These are phyloP conservation scores for Sericinus montela DNA, from an alignment of 2,888 invertebrate species.

Conservation along the genomic window DNA sequence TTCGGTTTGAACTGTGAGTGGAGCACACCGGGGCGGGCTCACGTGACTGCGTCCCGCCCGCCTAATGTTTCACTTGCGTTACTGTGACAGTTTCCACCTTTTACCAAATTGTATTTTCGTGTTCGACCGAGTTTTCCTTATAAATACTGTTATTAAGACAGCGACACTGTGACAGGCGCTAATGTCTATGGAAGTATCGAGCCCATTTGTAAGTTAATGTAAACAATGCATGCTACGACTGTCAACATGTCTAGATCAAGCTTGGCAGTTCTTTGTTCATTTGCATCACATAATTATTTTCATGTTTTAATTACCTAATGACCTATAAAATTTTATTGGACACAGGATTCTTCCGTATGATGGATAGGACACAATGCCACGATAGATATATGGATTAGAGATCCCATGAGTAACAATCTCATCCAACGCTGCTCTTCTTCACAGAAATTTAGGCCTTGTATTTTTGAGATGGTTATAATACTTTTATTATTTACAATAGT, in stretches of 20 bases:
- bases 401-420: too few relatives aligned
- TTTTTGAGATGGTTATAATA: too few relatives aligned
- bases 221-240: conserved; percentile 54
- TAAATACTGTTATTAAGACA: conserved; percentile 78
- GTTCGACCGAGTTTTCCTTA: conserved; percentile 75
- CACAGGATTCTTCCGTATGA: too few relatives aligned
- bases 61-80: conserved; percentile 74
- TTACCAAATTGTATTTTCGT: conserved; percentile 78
- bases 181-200: conserved; percentile 65
- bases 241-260: background rate
- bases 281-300: too few relatives aligned
- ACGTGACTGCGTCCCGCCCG: conserved; percentile 49
- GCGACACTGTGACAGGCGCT: conserved; percentile 68
- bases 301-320: too few relatives aligned
- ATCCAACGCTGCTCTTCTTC: too few relatives aligned
- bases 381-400: too few relatives aligned
- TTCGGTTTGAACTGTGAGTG: conserved; percentile 44
- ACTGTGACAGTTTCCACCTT: conserved; percentile 73
- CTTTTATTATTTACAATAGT: too few relatives aligned
- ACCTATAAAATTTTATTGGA: too few relatives aligned
- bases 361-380: too few relatives aligned
- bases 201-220: conserved; percentile 57
- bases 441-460: too few relatives aligned
- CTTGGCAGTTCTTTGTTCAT: too few relatives aligned
- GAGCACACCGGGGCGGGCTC: conserved; percentile 40